Evolutionary conservation across 30 jellyfish, hydroid and myxozoan species (phyloP).

Genomic region (Rhopilema esculentum): DNA sequence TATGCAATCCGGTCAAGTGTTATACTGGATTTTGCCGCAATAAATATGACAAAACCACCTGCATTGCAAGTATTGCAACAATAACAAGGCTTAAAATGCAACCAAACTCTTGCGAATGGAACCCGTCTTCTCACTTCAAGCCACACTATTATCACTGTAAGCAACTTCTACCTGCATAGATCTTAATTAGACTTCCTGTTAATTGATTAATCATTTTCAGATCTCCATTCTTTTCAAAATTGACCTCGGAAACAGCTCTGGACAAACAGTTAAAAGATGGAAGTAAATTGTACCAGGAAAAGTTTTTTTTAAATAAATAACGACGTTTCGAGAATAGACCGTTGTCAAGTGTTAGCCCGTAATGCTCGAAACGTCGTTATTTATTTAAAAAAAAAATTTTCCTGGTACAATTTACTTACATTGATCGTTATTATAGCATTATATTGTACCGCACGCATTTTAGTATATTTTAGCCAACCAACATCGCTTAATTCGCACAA

Average conservation of each 20-base stretch:
- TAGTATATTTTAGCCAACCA: too few species aligned
- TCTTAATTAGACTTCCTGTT: neutral
- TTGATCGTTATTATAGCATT: too few species aligned
- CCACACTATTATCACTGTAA: neutral
- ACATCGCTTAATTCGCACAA: too few species aligned
- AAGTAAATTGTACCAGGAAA: too few species aligned
- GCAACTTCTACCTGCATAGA: neutral
- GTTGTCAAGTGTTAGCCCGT: too few species aligned
- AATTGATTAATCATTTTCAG: neutral
- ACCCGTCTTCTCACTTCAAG: neutral
- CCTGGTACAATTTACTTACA: too few species aligned
- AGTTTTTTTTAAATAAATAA: too few species aligned
- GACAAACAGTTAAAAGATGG: constrained; percentile 1
- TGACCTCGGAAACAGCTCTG: neutral
- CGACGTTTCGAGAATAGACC: too few species aligned
- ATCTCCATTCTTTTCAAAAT: neutral
- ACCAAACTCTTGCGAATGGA: neutral
- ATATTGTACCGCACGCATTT: too few species aligned
- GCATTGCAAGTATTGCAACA: neutral
- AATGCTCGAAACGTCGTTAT: too few species aligned
- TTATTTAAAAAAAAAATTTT: too few species aligned
- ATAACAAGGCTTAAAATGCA: neutral
- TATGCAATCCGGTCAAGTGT: neutral
- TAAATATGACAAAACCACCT: neutral
- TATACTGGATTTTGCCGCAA: neutral